Percentiles rank a stretch among this genome's conserved stretches.
These are phyloP conservation scores for Exocentrus adspersus DNA, from an alignment of 2,888 invertebrate genomes.

Conservation along the genomic window DNA sequence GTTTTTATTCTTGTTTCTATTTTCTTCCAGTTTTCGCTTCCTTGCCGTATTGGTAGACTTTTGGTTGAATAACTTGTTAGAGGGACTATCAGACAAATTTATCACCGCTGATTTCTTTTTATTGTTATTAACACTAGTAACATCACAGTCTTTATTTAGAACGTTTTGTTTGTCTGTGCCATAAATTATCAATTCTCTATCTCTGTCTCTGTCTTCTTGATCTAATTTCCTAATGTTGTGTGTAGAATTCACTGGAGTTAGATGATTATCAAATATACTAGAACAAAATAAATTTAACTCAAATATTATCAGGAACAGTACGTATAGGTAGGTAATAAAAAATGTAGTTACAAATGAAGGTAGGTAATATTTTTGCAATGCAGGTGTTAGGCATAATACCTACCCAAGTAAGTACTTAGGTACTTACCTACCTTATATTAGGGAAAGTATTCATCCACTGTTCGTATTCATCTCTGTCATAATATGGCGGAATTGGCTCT, in stretches of 20 bases:
- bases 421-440: conserved; percentile 70
- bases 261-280: conserved; percentile 26
- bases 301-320: too few species aligned
- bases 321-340: too few species aligned
- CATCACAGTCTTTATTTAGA: conserved; percentile 28
- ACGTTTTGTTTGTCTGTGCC: conserved; percentile 11
- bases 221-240: conserved; percentile 12
- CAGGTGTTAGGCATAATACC: too few species aligned
- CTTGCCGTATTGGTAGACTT: conserved; percentile 23
- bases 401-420: too few species aligned
- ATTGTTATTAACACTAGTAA: conserved; percentile 5
- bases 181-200: conserved; percentile 13
- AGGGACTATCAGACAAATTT: conserved; percentile 44
- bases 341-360: too few species aligned
- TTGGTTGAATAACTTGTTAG: conserved; percentile 38
- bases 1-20: conserved; percentile 26
- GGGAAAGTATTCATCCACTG: conserved; percentile 71
- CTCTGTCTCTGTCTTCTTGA: conserved; percentile 17
- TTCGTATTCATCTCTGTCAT: conserved; percentile 68
- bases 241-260: conserved; percentile 34
- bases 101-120: conserved; percentile 42
- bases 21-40: conserved; percentile 18
- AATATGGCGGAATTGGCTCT: conserved; percentile 64
- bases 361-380: too few species aligned
- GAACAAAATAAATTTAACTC: conserved; percentile 20